phyloP scores from a whole-genome alignment of 1,140 invertebrate genomes.

The Thaumatotibia leucotreta region DNA sequence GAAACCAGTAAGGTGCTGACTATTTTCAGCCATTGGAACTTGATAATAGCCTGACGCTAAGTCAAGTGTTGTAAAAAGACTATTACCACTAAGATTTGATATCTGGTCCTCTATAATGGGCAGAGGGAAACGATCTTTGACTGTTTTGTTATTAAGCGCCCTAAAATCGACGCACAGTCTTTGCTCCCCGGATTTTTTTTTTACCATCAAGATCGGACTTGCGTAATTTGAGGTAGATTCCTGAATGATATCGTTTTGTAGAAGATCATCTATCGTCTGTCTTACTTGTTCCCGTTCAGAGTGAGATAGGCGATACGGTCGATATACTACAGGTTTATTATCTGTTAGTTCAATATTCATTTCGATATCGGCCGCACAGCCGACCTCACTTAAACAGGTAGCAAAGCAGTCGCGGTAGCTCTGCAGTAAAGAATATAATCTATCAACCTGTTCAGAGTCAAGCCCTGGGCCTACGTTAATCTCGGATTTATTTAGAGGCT shows the following conservation, averaged over 20 bases:
- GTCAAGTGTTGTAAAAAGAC: conserved; percentile 43
- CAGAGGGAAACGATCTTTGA: conserved; percentile 62
- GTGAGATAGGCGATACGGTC: conserved; percentile 5
- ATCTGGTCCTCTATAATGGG: conserved; percentile 73
- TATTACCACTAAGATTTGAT: conserved; percentile 31
- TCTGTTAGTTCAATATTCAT: conserved; percentile 4
- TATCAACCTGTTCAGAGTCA: background rate
- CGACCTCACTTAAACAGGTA: background rate
- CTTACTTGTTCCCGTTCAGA: background rate
- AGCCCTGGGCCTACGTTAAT: background rate
- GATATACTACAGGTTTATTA: background rate
- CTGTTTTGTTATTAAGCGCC: conserved; percentile 64
- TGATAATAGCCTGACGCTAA: no score
- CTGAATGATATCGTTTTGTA: conserved; percentile 42
- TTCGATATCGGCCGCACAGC: background rate
- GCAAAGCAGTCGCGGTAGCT: background rate
- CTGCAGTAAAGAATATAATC: background rate
- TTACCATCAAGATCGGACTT: conserved; percentile 34
- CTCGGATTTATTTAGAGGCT: background rate
- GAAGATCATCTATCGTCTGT: background rate
- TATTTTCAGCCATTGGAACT: conserved; percentile 37
- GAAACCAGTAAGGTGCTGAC: conserved; percentile 35
- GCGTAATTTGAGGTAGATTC: conserved; percentile 40
- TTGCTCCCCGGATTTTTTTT: conserved; percentile 35
- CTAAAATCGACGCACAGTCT: conserved; percentile 58